These are phyloP conservation scores for Tympanuchus pallidicinctus DNA, from an alignment of 2,113 vertebrate species.

Conservation along the genomic window DNA sequence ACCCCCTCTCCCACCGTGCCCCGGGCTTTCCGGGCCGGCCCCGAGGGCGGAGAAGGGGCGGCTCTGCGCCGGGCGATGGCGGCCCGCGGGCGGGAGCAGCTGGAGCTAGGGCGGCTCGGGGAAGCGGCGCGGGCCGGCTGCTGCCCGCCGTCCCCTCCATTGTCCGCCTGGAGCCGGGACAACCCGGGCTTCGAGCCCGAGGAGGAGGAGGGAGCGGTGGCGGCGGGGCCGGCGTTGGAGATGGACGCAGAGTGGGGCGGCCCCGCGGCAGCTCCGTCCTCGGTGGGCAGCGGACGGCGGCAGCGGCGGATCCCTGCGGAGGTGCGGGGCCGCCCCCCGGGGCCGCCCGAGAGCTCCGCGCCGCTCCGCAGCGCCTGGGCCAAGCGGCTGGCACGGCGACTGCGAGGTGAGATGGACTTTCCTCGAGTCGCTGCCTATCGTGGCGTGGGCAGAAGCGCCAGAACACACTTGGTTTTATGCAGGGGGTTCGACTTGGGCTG, in stretches of 20 bases:
- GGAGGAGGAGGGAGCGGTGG: conserved; percentile 74
- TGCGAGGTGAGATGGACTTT: conserved; percentile 74
- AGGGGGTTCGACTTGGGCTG: background rate
- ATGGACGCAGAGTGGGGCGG: conserved; percentile 72
- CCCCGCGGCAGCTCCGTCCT: conserved; percentile 71
- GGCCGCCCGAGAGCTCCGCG: conserved; percentile 20
- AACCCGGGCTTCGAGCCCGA: conserved; percentile 94
- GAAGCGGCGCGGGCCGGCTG: conserved; percentile 43
- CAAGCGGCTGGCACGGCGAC: conserved; percentile 75
- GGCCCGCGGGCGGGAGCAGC: conserved; percentile 62
- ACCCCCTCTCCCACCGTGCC: background rate
- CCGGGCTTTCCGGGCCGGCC: background rate
- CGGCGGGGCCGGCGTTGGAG: conserved; percentile 41
- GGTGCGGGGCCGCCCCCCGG: conserved; percentile 46
- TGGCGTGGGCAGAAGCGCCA: background rate
- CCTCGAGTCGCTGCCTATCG: background rate
- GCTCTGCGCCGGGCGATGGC: conserved; percentile 27
- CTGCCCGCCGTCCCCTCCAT: conserved; percentile 82
- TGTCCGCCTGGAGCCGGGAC: conserved; percentile 90
- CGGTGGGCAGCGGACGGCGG: conserved; percentile 59
- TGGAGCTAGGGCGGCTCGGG: conserved; percentile 72
- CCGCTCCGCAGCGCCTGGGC: conserved; percentile 68
- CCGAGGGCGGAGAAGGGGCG: background rate
- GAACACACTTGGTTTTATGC: background rate
- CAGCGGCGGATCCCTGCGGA: conserved; percentile 54